Evolutionary conservation across 2,797 vertebrate genomes (phyloP).

Genomic region (Eulemur rubriventer): DNA sequence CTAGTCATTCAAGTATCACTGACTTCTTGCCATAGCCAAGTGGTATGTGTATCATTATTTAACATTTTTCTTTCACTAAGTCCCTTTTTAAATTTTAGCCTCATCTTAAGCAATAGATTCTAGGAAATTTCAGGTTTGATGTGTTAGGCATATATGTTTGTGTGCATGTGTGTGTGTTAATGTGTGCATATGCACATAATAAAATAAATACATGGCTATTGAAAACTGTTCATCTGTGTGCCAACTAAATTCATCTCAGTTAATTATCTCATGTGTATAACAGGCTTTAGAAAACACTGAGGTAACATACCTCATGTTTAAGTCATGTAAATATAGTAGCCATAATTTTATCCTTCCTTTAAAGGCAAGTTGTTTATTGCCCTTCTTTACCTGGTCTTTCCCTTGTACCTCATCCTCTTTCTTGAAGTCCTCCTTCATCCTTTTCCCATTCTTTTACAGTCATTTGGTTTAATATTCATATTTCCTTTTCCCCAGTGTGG

Average conservation of each 20-base stretch:
- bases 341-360: not conserved
- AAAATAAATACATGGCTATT: not conserved
- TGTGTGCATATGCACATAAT: not conserved
- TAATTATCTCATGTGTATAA: not conserved
- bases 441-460: not conserved
- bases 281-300: not conserved
- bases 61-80: not conserved
- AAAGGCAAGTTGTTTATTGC: not conserved
- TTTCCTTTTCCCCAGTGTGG: not conserved
- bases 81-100: not conserved
- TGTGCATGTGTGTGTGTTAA: not conserved
- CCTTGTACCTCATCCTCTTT: not conserved
- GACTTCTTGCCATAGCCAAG: not conserved
- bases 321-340: not conserved
- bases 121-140: not conserved
- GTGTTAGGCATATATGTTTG: not conserved
- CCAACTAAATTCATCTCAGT: not conserved
- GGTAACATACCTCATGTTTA: not conserved
- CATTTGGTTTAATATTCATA: not conserved
- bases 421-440: not conserved
- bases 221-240: not conserved
- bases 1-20: not conserved
- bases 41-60: not conserved
- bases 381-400: not conserved
- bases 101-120: not conserved